A percentile compares a stretch with the other conserved stretches of the same genome.
Evolutionary conservation across 2,888 invertebrate species (phyloP).

Genomic region (Drosophila diplacantha): DNA sequence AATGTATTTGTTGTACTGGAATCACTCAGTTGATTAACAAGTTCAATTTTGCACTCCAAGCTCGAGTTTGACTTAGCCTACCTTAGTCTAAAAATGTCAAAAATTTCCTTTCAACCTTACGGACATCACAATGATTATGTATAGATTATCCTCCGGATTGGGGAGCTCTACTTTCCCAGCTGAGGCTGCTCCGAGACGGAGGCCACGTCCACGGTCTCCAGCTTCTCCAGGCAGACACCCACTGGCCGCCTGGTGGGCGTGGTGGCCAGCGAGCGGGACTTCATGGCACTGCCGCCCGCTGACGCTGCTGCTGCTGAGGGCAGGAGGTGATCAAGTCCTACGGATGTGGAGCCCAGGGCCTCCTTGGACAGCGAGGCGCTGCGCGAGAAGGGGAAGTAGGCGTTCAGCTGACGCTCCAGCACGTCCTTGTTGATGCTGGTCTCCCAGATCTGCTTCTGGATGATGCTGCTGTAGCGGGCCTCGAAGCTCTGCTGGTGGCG

Average conservation of each 20-base stretch:
- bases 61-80: conserved; percentile 4
- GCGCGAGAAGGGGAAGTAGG: conserved; percentile 82
- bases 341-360: conserved; percentile 11
- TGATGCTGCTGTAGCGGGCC: conserved; percentile 76
- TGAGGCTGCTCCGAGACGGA: conserved; percentile 23
- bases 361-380: conserved; percentile 56
- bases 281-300: background rate
- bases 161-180: background rate
- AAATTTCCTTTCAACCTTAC: conserved; percentile 28
- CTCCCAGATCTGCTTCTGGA: conserved; percentile 77
- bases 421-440: conserved; percentile 76
- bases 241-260: conserved; percentile 51
- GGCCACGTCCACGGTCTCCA: conserved; percentile 55
- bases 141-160: conserved; percentile 2
- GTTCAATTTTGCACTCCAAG: background rate
- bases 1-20: background rate
- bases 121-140: conserved; percentile 19
- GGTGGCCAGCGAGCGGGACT: conserved; percentile 52
- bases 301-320: conserved; percentile 17
- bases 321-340: conserved; percentile 36
- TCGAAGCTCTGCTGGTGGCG: conserved; percentile 76
- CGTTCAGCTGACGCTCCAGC: conserved; percentile 83
- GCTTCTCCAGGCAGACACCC: conserved; percentile 43
- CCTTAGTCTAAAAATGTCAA: conserved; percentile 17
- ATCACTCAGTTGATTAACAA: background rate